Evolutionary conservation across 2,113 vertebrate genomes (phyloP).

Genomic region (Mustela nigripes): DNA sequence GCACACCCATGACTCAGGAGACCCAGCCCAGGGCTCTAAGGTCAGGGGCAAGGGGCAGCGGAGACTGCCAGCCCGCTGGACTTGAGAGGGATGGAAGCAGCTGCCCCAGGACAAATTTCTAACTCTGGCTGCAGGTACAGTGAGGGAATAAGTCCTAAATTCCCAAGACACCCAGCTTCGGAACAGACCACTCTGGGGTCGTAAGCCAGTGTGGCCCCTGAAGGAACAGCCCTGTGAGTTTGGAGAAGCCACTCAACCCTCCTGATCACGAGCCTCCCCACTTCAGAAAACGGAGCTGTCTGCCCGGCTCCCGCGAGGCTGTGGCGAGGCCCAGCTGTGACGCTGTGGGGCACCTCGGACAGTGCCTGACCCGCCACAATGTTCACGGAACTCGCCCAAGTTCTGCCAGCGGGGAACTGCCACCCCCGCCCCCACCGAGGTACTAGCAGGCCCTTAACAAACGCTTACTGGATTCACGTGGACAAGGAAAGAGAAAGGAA

Average conservation of each 20-base stretch:
- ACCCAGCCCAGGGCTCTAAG: too few species aligned
- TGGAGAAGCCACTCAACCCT: neutral
- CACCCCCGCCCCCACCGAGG: rapidly evolving
- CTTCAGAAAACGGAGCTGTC: rapidly evolving
- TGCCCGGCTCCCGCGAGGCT: rapidly evolving
- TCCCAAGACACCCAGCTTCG: neutral
- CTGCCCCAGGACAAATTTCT: neutral
- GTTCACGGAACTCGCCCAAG: rapidly evolving
- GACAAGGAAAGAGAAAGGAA: neutral
- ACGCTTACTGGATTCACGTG: rapidly evolving
- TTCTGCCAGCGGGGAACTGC: neutral
- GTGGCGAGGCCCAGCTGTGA: neutral
- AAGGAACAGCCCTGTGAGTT: neutral
- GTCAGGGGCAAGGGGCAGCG: neutral
- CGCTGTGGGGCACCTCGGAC: rapidly evolving
- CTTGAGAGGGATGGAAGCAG: neutral
- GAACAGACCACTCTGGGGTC: neutral
- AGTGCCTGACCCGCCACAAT: neutral
- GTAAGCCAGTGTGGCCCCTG: neutral
- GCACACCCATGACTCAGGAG: rapidly evolving
- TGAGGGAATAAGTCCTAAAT: neutral
- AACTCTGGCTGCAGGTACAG: neutral
- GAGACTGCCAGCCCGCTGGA: rapidly evolving
- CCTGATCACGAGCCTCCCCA: rapidly evolving
- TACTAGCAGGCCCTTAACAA: neutral